These are phyloP conservation scores for Schlechtendalia chinensis DNA, from an alignment of 1,140 invertebrate genomes.

Conservation along the genomic window DNA sequence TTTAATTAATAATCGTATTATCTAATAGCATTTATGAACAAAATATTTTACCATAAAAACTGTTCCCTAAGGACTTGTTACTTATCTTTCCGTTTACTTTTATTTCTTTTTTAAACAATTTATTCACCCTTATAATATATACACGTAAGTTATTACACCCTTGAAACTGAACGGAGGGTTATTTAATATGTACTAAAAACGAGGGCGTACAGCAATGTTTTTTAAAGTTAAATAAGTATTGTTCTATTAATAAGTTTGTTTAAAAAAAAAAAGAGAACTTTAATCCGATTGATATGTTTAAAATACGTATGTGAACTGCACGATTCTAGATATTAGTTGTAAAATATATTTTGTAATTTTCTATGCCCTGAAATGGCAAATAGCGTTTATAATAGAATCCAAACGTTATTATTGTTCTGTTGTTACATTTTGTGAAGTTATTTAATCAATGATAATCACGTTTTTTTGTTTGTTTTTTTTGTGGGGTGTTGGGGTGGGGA, in stretches of 20 bases:
- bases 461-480: no score
- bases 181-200: not conserved
- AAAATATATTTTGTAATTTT: not conserved
- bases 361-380: no score
- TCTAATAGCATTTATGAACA: not conserved
- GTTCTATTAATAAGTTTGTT: not conserved
- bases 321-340: not conserved
- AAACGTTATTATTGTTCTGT: no score
- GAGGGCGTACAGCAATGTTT: not conserved
- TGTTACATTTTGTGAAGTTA: no score
- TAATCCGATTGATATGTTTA: not conserved
- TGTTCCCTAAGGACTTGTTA: conserved; percentile 7
- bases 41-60: not conserved
- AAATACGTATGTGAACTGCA: not conserved
- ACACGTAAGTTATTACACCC: not conserved
- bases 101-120: conserved; percentile 19
- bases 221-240: not conserved
- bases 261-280: not conserved
- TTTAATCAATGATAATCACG: no score
- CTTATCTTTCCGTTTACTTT: not conserved
- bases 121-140: conserved; percentile 14
- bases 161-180: conserved; percentile 26
- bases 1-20: not conserved
- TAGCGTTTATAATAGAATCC: no score
- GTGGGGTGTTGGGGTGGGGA: no score